Evolutionary conservation across 2,888 invertebrate species (phyloP).

Genomic region (Apocheima hispidaria): DNA sequence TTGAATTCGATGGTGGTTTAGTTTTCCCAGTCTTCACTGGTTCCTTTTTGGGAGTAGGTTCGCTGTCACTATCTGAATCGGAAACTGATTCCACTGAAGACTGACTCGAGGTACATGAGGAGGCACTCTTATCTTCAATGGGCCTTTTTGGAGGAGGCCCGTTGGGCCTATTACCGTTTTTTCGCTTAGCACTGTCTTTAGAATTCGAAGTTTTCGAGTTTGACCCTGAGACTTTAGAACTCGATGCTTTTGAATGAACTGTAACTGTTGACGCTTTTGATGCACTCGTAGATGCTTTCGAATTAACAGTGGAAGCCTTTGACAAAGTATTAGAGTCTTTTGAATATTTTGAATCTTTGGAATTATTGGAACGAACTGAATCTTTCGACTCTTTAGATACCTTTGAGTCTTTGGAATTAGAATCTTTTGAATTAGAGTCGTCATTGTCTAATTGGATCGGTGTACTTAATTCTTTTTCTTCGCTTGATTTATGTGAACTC

Average conservation of each 20-base stretch:
- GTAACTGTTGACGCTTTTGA: slow-evolving; percentile 20
- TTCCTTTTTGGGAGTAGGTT: slow-evolving; percentile 70
- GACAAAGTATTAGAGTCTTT: slow-evolving; percentile 18
- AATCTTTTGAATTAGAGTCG: slow-evolving; percentile 58
- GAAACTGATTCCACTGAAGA: slow-evolving; percentile 79
- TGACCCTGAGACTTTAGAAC: slow-evolving; percentile 21
- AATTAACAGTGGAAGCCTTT: slow-evolving; percentile 11
- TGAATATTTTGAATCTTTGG: slow-evolving; percentile 31
- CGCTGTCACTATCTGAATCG: slow-evolving; percentile 75
- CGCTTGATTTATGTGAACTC: slow-evolving; percentile 72
- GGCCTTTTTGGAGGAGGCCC: slow-evolving; percentile 78
- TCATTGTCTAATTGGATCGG: slow-evolving; percentile 65
- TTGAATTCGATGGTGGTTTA: slow-evolving; percentile 60
- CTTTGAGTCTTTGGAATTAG: slow-evolving; percentile 56
- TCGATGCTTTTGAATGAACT: slow-evolving; percentile 38
- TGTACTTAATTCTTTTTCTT: slow-evolving; percentile 65
- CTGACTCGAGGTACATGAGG: slow-evolving; percentile 79
- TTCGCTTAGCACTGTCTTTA: slow-evolving; percentile 70
- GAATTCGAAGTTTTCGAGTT: slow-evolving; percentile 38
- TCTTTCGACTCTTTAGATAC: slow-evolving; percentile 37
- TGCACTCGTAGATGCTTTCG: slow-evolving; percentile 1
- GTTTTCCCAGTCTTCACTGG: slow-evolving; percentile 69
- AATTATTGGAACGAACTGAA: slow-evolving; percentile 30
- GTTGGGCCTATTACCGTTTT: slow-evolving; percentile 66
- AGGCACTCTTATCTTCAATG: slow-evolving; percentile 74